Percentiles rank a stretch among this genome's conserved stretches.
Conservation (phyloP, 2,113 vertebrate species). For the Chaenogobius annularis region DNA sequence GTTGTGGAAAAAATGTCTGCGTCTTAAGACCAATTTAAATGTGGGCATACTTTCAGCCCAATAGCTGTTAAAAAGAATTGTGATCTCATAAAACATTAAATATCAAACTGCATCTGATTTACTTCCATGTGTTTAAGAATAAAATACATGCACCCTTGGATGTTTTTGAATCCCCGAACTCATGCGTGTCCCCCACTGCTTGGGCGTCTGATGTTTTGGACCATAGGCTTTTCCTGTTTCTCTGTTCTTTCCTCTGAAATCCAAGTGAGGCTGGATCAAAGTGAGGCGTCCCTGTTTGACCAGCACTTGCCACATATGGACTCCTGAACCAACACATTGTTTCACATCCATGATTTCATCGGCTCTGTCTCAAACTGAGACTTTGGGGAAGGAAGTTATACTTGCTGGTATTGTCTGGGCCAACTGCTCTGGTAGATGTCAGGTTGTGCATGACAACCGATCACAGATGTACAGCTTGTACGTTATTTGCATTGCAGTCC, state of each 20-base stretch:
- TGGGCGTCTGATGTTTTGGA: conserved; percentile 39
- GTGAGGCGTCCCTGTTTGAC: conserved; percentile 25
- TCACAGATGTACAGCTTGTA: neutral
- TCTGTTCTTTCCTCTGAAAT: conserved; percentile 47
- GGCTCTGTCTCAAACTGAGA: conserved; percentile 37
- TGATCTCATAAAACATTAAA: neutral
- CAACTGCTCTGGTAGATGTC: conserved; percentile 16
- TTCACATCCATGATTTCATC: conserved; percentile 53
- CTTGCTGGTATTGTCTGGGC: conserved; percentile 38
- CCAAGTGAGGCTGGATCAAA: conserved; percentile 51
- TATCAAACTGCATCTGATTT: neutral
- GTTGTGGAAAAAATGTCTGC: neutral
- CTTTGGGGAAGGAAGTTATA: conserved; percentile 54
- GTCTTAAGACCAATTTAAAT: neutral
- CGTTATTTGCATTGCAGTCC: neutral
- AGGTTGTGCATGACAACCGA: conserved; percentile 5
- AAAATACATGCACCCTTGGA: neutral
- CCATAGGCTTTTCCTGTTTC: conserved; percentile 47
- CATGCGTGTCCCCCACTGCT: conserved; percentile 13
- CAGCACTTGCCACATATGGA: conserved; percentile 45
- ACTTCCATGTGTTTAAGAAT: neutral
- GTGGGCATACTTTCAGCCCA: neutral
- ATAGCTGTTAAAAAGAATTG: neutral
- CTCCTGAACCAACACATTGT: conserved; percentile 36
- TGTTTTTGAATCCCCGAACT: neutral